phyloP scores from a whole-genome alignment of 2,113 vertebrate genomes.

The Malurus melanocephalus region DNA sequence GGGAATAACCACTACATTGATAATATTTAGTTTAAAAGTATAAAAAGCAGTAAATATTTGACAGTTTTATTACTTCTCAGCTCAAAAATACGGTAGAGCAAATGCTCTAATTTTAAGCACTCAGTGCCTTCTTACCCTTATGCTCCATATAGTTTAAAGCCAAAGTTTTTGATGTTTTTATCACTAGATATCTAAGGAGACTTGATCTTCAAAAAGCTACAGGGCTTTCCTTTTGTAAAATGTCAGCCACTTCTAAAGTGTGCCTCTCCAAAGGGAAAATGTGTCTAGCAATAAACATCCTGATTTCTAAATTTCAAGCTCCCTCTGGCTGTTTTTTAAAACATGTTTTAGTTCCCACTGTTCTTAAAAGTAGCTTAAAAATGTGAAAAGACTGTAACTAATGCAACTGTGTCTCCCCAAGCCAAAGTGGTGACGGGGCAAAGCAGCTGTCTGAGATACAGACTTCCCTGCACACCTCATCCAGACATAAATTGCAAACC shows the following conservation, averaged over 20 bases:
- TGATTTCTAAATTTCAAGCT: background rate
- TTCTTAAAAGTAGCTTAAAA: background rate
- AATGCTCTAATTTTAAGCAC: background rate
- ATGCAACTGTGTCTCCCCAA: background rate
- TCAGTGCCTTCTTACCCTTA: background rate
- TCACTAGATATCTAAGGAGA: background rate
- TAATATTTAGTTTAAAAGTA: conserved; percentile 20
- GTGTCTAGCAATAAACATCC: background rate
- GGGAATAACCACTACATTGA: background rate
- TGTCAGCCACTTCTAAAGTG: background rate
- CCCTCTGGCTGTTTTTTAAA: background rate
- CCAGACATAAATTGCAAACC: background rate
- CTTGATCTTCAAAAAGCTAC: background rate
- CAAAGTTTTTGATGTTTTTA: background rate
- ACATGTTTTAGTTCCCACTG: background rate
- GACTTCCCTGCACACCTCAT: background rate
- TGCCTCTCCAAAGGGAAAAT: background rate
- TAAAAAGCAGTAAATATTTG: background rate
- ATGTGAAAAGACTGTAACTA: background rate
- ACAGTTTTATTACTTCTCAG: background rate
- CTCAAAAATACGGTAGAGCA: background rate
- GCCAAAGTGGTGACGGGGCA: background rate
- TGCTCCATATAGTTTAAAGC: background rate
- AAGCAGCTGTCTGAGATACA: background rate
- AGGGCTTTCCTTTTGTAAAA: background rate